These are phyloP conservation scores for Spizaetus ornatus DNA, from an alignment of 2,113 vertebrate genomes.

Conservation along the genomic window DNA sequence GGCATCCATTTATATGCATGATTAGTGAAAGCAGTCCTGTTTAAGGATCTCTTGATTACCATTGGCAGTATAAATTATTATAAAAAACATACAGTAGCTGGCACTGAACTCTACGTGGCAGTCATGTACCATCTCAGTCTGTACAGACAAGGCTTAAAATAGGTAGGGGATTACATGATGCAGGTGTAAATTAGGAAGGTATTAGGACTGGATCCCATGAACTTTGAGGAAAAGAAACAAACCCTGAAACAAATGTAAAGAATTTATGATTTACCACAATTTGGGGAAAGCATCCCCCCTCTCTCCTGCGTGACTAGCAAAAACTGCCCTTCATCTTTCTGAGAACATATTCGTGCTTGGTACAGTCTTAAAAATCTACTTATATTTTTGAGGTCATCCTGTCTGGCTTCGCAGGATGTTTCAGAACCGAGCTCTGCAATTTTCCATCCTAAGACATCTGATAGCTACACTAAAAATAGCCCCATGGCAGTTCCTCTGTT, in stretches of 20 bases:
- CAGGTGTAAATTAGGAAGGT: conserved; percentile 15
- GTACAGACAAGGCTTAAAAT: conserved; percentile 12
- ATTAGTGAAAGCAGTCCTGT: neutral
- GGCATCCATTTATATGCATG: neutral
- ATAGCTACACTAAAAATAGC: conserved; percentile 50
- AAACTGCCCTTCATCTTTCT: neutral
- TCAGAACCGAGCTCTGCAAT: conserved; percentile 32
- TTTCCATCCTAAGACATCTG: conserved; percentile 45
- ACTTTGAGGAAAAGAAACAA: neutral
- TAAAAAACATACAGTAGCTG: neutral
- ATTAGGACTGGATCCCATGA: neutral
- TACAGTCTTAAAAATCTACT: neutral
- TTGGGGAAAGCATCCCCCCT: neutral
- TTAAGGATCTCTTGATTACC: neutral
- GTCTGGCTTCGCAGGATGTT: conserved; percentile 5
- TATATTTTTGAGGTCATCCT: conserved; percentile 19
- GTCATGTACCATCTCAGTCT: neutral
- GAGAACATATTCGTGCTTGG: neutral
- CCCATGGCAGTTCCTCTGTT: neutral
- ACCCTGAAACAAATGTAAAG: neutral
- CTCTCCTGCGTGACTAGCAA: neutral
- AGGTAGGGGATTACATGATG: neutral
- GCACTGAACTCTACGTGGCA: conserved; percentile 34
- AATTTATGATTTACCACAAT: neutral
- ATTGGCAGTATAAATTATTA: neutral